A percentile compares a stretch with the other conserved stretches of the same genome.
Evolutionary conservation across 2,888 invertebrate genomes (phyloP).

Genomic region (Arrhopalites spinosus): DNA sequence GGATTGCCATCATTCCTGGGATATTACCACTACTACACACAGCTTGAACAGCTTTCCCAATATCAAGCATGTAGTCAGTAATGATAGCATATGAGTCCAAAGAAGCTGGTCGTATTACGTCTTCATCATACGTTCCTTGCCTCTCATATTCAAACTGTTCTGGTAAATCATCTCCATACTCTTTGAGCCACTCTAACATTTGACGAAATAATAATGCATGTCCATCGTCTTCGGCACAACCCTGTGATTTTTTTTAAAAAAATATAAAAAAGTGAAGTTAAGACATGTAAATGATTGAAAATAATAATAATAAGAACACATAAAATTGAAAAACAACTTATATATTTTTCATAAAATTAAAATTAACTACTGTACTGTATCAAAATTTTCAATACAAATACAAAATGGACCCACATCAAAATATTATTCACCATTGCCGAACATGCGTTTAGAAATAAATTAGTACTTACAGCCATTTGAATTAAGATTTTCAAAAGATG

Average conservation of each 20-base stretch:
- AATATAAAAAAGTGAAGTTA: too few species aligned
- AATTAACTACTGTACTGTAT: too few species aligned
- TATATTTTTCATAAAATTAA: too few species aligned
- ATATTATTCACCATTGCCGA: too few species aligned
- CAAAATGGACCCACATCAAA: too few species aligned
- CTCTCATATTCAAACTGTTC: constrained; percentile 27
- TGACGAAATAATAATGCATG: constrained; percentile 51
- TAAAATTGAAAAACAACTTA: too few species aligned
- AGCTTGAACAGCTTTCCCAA: constrained; percentile 51
- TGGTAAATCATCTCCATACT: constrained; percentile 46
- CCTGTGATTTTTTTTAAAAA: too few species aligned
- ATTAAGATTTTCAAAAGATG: constrained; percentile 52
- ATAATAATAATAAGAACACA: too few species aligned
- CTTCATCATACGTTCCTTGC: constrained; percentile 29
- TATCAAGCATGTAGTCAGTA: constrained; percentile 55
- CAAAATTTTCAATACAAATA: too few species aligned
- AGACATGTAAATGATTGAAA: too few species aligned
- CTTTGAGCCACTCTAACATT: constrained; percentile 54
- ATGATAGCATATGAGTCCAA: constrained; percentile 46
- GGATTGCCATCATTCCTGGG: constrained; percentile 18
- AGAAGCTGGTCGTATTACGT: constrained; percentile 30
- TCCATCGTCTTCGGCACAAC: not conserved
- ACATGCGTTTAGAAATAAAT: too few species aligned
- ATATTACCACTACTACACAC: not conserved
- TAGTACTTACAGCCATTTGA: constrained; percentile 49